Evolutionary conservation across 2,113 vertebrate species (phyloP).

Genomic region (Oncorhynchus keta): DNA sequence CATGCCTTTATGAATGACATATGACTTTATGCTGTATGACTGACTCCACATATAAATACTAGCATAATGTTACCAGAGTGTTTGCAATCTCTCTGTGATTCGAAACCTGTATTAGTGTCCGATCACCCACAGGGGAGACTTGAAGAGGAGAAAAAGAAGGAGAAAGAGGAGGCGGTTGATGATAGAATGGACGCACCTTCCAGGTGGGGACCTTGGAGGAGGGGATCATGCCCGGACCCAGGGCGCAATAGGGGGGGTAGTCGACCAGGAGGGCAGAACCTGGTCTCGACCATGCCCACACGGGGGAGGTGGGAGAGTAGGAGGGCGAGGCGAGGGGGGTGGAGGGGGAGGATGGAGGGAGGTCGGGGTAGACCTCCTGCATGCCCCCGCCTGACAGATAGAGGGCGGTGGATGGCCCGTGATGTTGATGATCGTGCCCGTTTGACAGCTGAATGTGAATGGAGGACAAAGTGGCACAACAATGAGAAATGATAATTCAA

Average conservation of each 20-base stretch:
- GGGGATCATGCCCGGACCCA: conserved; percentile 82
- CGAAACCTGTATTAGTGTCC: neutral
- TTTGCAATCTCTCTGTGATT: neutral
- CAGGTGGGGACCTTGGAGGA: conserved; percentile 92
- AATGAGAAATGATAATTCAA: conserved; percentile 12
- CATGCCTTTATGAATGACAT: too few species aligned
- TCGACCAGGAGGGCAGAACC: conserved; percentile 80
- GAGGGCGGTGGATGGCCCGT: conserved; percentile 77
- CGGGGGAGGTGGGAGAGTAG: conserved; percentile 68
- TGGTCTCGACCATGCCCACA: conserved; percentile 81
- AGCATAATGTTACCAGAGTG: too few species aligned
- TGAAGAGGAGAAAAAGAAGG: neutral
- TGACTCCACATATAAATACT: too few species aligned
- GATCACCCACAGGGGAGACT: neutral
- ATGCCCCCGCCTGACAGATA: conserved; percentile 74
- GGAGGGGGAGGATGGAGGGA: conserved; percentile 78
- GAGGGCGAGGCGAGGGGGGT: conserved; percentile 39
- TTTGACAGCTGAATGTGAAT: conserved; percentile 83
- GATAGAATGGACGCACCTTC: conserved; percentile 85
- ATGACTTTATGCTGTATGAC: too few species aligned
- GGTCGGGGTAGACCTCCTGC: conserved; percentile 76
- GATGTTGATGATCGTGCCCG: conserved; percentile 84
- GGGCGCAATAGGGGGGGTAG: conserved; percentile 82
- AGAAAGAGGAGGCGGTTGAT: conserved; percentile 24
- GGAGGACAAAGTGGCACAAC: conserved; percentile 33